phyloP scores from a whole-genome alignment of 2,888 invertebrate species.

The Hedychridium roseum region DNA sequence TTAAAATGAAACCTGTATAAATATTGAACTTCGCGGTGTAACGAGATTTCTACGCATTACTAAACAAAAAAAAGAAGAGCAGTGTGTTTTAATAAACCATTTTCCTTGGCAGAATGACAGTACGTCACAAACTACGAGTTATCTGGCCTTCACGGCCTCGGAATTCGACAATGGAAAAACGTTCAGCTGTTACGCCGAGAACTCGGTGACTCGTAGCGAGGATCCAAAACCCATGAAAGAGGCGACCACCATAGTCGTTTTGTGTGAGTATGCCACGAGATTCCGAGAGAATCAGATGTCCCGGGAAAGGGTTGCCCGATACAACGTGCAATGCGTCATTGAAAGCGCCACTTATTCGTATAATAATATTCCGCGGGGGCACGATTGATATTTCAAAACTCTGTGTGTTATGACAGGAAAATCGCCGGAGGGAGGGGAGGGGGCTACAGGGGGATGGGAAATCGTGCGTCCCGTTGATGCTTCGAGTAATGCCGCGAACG shows the following conservation, averaged over 20 bases:
- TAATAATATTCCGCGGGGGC: too few species aligned
- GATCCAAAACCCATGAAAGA: slow-evolving; percentile 79
- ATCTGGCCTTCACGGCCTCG: slow-evolving; percentile 80
- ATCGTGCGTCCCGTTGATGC: slow-evolving; percentile 29
- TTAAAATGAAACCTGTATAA: too few species aligned
- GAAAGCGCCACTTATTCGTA: too few species aligned
- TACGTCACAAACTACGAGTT: slow-evolving; percentile 82
- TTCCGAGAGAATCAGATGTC: too few species aligned
- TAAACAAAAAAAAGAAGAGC: too few species aligned
- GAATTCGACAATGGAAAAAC: slow-evolving; percentile 82
- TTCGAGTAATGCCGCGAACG: slow-evolving; percentile 26
- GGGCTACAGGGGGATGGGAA: slow-evolving; percentile 18
- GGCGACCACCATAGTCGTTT: slow-evolving; percentile 78
- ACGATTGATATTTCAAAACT: too few species aligned
- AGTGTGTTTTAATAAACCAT: background rate
- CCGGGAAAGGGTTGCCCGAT: too few species aligned
- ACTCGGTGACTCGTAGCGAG: slow-evolving; percentile 78
- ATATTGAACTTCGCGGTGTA: background rate
- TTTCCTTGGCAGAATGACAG: slow-evolving; percentile 72
- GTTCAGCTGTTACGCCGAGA: slow-evolving; percentile 83
- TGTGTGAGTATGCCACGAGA: slow-evolving; percentile 90
- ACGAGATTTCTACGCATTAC: background rate
- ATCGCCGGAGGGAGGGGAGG: background rate
- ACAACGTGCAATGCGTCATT: too few species aligned
- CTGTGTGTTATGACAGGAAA: too few species aligned